Evolutionary conservation across 2,888 invertebrate genomes (phyloP).

Genomic region (Neuroscelio doddi): DNA sequence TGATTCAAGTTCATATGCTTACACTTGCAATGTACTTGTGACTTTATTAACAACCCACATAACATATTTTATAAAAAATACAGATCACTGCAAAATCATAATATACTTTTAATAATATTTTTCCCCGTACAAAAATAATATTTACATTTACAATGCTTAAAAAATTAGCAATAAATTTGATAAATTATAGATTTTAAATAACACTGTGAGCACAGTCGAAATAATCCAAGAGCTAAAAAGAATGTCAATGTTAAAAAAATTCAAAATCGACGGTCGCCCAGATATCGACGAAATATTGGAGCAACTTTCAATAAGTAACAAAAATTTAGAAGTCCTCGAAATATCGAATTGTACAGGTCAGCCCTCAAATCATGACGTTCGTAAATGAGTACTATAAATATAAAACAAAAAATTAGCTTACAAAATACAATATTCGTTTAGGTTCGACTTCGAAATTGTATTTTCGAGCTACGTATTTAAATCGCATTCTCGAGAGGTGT

Average conservation of each 20-base stretch:
- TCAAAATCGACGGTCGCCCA: constrained; percentile 50
- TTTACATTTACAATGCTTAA: too few relatives aligned
- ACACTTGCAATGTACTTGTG: too few relatives aligned
- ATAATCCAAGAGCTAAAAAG: constrained; percentile 58
- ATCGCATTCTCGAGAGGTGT: constrained; percentile 60
- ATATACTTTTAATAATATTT: too few relatives aligned
- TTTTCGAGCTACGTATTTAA: constrained; percentile 54
- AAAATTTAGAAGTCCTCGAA: constrained; percentile 54
- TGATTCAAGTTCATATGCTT: too few relatives aligned
- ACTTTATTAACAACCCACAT: too few relatives aligned
- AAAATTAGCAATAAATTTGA: not conserved
- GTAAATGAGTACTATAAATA: too few relatives aligned
- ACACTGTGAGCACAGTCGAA: constrained; percentile 44
- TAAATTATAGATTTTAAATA: constrained; percentile 48
- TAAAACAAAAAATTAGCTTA: too few relatives aligned
- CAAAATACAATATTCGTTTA: constrained; percentile 1
- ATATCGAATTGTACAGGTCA: constrained; percentile 55
- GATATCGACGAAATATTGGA: constrained; percentile 60
- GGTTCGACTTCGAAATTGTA: constrained; percentile 55
- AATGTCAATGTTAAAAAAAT: constrained; percentile 56
- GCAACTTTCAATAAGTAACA: constrained; percentile 61
- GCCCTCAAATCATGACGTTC: not conserved
- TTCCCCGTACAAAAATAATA: too few relatives aligned
- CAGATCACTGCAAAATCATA: too few relatives aligned
- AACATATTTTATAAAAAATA: too few relatives aligned